Conservation (phyloP, 2,888 invertebrate species). For the Colletes collaris region DNA sequence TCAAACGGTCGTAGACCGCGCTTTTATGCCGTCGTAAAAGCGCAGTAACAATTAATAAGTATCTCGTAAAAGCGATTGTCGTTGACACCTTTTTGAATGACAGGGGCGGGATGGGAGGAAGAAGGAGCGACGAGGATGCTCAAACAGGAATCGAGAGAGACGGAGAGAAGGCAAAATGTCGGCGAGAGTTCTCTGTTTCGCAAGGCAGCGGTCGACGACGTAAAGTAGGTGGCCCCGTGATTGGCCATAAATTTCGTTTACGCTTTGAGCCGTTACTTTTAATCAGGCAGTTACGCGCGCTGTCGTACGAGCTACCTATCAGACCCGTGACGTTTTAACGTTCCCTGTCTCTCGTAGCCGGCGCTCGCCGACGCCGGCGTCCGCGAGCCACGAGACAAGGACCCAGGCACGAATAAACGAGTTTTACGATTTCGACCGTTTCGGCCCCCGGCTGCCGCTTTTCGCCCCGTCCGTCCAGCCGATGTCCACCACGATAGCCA, state of each 20-base stretch:
- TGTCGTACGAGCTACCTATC: slow-evolving; percentile 67
- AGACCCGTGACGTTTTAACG: slow-evolving; percentile 66
- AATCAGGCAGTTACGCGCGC: slow-evolving; percentile 79
- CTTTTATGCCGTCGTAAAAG: slow-evolving; percentile 85
- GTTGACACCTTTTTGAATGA: slow-evolving; percentile 85
- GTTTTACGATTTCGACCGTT: slow-evolving; percentile 22
- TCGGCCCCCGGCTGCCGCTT: background rate
- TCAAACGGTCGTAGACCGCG: slow-evolving; percentile 80
- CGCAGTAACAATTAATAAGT: slow-evolving; percentile 86
- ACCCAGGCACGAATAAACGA: slow-evolving; percentile 5
- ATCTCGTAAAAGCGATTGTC: slow-evolving; percentile 85
- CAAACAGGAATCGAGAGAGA: background rate
- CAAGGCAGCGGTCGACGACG: slow-evolving; percentile 31
- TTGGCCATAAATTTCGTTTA: slow-evolving; percentile 81
- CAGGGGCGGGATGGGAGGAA: slow-evolving; percentile 74
- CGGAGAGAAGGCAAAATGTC: background rate
- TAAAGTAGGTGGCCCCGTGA: slow-evolving; percentile 69
- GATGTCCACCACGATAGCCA: slow-evolving; percentile 18
- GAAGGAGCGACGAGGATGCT: background rate
- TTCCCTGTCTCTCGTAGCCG: slow-evolving; percentile 28
- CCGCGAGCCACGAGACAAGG: background rate
- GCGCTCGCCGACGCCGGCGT: slow-evolving; percentile 8
- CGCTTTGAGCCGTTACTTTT: slow-evolving; percentile 78
- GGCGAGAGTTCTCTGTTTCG: slow-evolving; percentile 10
- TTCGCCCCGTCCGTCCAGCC: background rate